phyloP scores from a whole-genome alignment of 2,113 vertebrate species.

The Anser cygnoides region DNA sequence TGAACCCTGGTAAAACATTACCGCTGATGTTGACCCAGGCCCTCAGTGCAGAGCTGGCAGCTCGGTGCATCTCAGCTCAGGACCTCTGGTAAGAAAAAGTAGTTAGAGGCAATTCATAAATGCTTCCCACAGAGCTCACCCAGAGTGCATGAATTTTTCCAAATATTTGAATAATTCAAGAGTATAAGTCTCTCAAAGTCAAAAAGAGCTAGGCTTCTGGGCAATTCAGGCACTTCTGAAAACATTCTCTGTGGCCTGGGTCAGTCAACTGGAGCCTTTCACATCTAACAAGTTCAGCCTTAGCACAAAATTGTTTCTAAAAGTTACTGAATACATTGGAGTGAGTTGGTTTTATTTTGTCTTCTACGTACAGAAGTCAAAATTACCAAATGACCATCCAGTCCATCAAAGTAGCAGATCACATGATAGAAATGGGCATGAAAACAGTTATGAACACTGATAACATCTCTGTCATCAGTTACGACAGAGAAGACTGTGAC shows the following conservation, averaged over 20 bases:
- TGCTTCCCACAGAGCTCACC: background rate
- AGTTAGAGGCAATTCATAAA: background rate
- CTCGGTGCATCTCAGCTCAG: background rate
- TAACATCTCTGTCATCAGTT: background rate
- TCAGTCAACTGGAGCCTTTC: background rate
- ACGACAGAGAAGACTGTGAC: background rate
- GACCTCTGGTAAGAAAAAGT: background rate
- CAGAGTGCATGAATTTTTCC: background rate
- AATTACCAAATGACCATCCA: background rate
- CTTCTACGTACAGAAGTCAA: background rate
- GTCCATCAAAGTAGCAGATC: background rate
- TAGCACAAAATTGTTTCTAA: background rate
- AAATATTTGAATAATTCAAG: background rate
- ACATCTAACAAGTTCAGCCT: background rate
- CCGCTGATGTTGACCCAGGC: background rate
- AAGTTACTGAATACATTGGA: background rate
- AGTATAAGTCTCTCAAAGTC: background rate
- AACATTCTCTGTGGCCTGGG: background rate
- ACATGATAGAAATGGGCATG: background rate
- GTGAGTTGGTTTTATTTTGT: background rate
- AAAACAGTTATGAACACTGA: background rate
- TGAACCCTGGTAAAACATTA: background rate
- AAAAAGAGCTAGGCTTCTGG: background rate
- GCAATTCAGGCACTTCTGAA: background rate
- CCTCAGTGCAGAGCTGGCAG: background rate